Evolutionary conservation across 1,140 invertebrate species (phyloP).

Genomic region (Meteorus sp.): DNA sequence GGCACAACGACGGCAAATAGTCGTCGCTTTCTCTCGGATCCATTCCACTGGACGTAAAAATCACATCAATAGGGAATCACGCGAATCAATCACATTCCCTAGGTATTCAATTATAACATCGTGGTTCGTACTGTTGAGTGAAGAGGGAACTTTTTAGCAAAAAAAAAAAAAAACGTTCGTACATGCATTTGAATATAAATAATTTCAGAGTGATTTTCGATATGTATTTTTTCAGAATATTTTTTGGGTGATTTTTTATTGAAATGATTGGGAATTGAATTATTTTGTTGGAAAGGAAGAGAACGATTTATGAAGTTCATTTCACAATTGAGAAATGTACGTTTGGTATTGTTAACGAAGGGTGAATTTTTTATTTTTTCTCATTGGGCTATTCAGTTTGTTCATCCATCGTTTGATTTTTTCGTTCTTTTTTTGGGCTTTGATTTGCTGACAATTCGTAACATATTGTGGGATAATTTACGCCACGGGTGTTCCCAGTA

Average conservation of each 20-base stretch:
- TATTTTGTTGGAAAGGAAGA: not conserved
- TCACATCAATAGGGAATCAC: not conserved
- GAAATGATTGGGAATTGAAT: no score
- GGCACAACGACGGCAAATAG: slow-evolving; percentile 6
- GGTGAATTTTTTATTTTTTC: slow-evolving; percentile 4
- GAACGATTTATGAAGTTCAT: not conserved
- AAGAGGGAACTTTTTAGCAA: not conserved
- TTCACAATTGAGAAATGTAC: not conserved
- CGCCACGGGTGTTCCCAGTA: slow-evolving; percentile 21
- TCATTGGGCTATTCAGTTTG: not conserved
- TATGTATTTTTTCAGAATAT: no score
- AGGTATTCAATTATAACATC: no score
- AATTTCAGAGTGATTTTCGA: no score
- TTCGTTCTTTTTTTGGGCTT: slow-evolving; percentile 35
- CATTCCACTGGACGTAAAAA: slow-evolving; percentile 1
- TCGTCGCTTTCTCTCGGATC: not conserved
- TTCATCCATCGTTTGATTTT: no score
- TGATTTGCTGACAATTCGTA: slow-evolving; percentile 33
- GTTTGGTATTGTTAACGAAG: not conserved
- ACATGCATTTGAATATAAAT: no score
- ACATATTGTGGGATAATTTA: slow-evolving; percentile 47
- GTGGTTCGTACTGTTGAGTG: not conserved
- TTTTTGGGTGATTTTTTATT: no score
- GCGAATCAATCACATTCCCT: no score
- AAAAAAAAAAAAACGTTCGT: not conserved